Evolutionary conservation across 2,113 vertebrate species (phyloP), one percentile per base, ranked within the genome.

Genomic region (Antigone vipio): DNA sequence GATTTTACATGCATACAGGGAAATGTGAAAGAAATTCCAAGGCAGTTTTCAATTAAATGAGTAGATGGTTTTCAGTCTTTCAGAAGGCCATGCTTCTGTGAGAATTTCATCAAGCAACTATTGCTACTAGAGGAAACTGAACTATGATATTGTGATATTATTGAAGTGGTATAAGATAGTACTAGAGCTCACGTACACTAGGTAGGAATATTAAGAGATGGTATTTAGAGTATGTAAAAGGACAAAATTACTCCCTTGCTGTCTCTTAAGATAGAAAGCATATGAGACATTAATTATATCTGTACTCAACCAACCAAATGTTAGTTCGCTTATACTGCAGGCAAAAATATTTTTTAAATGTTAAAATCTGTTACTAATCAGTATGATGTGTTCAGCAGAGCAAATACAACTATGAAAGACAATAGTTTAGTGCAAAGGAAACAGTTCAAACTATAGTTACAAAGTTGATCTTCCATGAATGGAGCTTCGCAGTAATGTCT

Each of bases 301-400:
- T 93, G 4, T 90, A 88, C 44, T 80, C 66, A 30, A 56, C 52
- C 74, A 95, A 89, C 45, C 40, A 83, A 94, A 68, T 63, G 75
- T 76, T 95, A 69, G 78, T 88, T 84, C 64, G 38, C 20, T 87
- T 94, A 58, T 10, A 86, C 32, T 74, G 59, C 50, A 0, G 11
- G 85, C 50, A 77, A 45, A 88, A 94, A 35, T 67, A 34, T 32
- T 91, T 92, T 96, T 87, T 82, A 85, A 93, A 96, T 95, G 89
- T 91, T 93, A 95, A 88, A 95, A 92, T 95, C 88, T 91, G 66
- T 96, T 96, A 53, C 40, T 89, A 85, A 66, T 86, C 68, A 62
- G 77, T 89, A 53, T 50, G 78, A 34, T 44, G 24, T 74, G 26
- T 81, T 64, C 50, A 62, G 38, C 29, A 29, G 50, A 34, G 42